A percentile compares a stretch with the other conserved stretches of the same genome.
Conservation (phyloP, 2,113 vertebrate genomes). For the Typhlomys cinereus region DNA sequence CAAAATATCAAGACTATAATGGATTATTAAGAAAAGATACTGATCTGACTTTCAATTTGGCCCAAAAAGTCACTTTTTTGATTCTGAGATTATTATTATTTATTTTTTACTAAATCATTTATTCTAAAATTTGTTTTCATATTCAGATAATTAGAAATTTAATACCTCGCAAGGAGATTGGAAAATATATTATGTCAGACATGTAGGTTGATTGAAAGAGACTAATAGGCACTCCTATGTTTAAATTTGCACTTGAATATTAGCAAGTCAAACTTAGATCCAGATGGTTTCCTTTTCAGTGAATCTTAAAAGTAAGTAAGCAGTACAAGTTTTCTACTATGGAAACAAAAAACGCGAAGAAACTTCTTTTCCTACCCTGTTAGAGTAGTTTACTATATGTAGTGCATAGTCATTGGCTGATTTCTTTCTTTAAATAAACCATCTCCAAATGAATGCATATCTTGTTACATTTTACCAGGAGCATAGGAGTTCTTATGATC, state of each 20-base stretch:
- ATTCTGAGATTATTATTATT: background rate
- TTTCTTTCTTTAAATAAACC: background rate
- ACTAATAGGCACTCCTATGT: background rate
- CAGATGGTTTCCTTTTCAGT: background rate
- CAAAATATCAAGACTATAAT: background rate
- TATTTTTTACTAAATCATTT: background rate
- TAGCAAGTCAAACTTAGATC: background rate
- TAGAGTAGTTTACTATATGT: background rate
- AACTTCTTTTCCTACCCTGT: fast-evolving
- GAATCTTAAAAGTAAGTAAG: background rate
- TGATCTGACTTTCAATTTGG: background rate
- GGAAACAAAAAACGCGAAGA: background rate
- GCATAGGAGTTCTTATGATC: no score
- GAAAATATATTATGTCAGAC: background rate
- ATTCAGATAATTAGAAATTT: no score
- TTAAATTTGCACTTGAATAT: background rate
- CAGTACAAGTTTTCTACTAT: background rate
- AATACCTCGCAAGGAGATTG: no score
- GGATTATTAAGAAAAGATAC: background rate
- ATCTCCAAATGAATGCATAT: background rate
- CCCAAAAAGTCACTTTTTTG: background rate
- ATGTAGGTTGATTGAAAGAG: background rate
- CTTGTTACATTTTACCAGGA: background rate
- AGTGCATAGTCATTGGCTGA: background rate
- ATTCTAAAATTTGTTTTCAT: background rate